Percentiles rank a stretch among this genome's conserved stretches.
Conservation (phyloP, 2,113 vertebrate genomes). For the Crocuta crocuta region DNA sequence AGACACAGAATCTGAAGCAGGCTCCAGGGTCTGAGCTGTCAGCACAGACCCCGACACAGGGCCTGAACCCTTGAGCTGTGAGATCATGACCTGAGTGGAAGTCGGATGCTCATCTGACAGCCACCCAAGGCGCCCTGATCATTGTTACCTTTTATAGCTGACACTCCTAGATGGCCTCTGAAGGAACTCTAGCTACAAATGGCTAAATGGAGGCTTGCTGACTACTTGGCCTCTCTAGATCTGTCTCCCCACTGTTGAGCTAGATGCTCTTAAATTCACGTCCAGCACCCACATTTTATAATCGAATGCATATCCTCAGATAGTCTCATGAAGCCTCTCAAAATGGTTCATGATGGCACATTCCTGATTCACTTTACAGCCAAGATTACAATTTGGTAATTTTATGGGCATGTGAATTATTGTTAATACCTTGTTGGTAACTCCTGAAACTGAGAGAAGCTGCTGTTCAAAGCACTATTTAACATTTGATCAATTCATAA, state of each 20-base stretch:
- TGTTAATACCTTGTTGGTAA: background rate
- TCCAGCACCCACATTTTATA: background rate
- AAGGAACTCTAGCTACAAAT: background rate
- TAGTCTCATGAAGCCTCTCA: background rate
- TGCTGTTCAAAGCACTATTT: background rate
- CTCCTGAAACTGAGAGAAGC: constrained; percentile 10
- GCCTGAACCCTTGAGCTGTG: no score
- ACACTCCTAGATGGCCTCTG: background rate
- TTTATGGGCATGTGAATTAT: background rate
- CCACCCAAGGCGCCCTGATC: background rate
- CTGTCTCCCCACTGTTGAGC: background rate
- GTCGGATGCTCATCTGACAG: no score
- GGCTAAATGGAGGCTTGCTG: background rate
- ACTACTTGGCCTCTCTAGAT: background rate
- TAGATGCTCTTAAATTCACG: background rate
- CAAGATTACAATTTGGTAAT: constrained; percentile 5
- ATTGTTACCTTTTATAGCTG: background rate
- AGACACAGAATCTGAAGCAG: no score
- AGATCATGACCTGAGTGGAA: no score
- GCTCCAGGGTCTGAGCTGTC: no score
- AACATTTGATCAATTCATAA: constrained; percentile 22
- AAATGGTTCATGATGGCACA: background rate
- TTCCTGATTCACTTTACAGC: background rate
- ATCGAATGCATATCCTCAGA: background rate
- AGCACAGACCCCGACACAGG: no score